These are phyloP conservation scores for Grantiella picta DNA, from an alignment of 2,113 vertebrate genomes.

Conservation along the genomic window DNA sequence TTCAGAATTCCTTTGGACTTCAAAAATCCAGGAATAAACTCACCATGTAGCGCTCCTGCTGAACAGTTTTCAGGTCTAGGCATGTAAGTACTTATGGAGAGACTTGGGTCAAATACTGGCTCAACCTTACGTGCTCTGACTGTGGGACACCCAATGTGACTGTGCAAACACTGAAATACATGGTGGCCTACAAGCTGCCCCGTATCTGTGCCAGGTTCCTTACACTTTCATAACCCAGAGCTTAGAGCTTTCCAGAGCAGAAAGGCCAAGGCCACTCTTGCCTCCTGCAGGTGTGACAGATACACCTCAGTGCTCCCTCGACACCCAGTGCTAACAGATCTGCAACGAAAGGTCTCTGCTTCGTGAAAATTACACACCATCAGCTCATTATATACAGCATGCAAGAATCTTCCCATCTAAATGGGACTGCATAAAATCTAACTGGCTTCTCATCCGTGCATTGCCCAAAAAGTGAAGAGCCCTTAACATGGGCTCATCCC, in stretches of 20 bases:
- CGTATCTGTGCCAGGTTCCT: background rate
- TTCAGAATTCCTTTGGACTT: background rate
- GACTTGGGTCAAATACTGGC: background rate
- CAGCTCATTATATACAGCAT: background rate
- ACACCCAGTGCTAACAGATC: background rate
- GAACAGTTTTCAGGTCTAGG: background rate
- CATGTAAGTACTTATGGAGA: background rate
- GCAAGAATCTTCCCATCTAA: background rate
- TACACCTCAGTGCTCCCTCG: background rate
- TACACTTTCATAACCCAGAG: background rate
- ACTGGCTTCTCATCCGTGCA: background rate
- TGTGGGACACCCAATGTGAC: fast-evolving
- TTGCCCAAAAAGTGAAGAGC: background rate
- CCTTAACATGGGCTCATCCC: background rate
- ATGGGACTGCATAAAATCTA: background rate
- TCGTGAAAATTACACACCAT: background rate
- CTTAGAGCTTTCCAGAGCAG: background rate
- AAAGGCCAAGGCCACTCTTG: background rate
- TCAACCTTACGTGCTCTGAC: fast-evolving
- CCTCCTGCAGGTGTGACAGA: background rate
- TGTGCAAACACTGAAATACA: background rate
- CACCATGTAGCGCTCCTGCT: background rate
- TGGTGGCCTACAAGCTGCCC: background rate
- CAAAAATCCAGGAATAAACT: background rate
- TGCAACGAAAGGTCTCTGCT: background rate